Conservation (phyloP, 2,113 vertebrate species). For the Bostrychus sinensis region DNA sequence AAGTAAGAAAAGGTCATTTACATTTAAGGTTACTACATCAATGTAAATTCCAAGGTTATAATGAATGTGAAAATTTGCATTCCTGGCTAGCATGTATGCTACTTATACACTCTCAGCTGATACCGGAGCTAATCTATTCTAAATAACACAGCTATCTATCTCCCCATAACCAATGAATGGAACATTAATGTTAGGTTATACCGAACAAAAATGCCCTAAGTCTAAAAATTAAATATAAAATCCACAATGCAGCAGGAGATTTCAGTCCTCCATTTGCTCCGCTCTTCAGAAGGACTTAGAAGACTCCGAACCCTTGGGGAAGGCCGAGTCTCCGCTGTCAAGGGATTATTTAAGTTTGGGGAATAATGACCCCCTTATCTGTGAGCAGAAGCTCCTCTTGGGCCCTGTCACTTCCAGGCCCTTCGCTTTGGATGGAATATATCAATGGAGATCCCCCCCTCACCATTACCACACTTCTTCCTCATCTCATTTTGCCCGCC, state of each 20-base stretch:
- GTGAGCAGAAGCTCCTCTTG: constrained; percentile 60
- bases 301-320: constrained; percentile 55
- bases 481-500: constrained; percentile 52
- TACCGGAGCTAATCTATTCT: too few species aligned
- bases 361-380: constrained; percentile 74
- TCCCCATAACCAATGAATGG: background rate
- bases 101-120: too few species aligned
- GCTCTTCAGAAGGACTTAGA: constrained; percentile 26
- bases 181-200: background rate
- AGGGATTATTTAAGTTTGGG: constrained; percentile 71
- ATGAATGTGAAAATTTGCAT: too few species aligned
- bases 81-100: too few species aligned
- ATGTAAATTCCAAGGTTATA: too few species aligned
- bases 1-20: too few species aligned
- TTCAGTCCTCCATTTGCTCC: background rate
- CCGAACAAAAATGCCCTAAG: background rate
- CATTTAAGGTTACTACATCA: too few species aligned
- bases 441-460: constrained; percentile 65
- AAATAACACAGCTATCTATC: too few species aligned
- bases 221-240: constrained; percentile 1
- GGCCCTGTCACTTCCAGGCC: constrained; percentile 60
- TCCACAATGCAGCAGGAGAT: background rate
- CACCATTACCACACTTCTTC: constrained; percentile 54
- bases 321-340: constrained; percentile 40
- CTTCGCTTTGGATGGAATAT: constrained; percentile 68